Percentiles rank a stretch among this genome's conserved stretches.
Conservation (phyloP, 2,888 invertebrate genomes). For the Archips xylosteana region DNA sequence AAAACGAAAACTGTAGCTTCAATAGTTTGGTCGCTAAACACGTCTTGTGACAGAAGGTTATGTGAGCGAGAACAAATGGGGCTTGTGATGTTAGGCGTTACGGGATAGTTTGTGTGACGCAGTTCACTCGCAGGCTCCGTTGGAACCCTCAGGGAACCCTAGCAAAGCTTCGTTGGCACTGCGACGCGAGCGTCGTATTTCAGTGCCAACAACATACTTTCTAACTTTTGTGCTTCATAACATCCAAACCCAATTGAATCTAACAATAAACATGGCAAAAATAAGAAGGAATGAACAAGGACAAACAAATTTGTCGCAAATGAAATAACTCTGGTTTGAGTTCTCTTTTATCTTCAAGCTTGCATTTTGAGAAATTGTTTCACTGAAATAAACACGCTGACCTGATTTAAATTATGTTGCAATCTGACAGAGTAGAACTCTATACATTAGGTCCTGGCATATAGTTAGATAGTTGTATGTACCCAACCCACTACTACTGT, state of each 20-base stretch:
- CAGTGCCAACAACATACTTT: neutral
- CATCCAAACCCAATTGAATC: neutral
- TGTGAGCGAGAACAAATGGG: too few species aligned
- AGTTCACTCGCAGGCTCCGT: too few species aligned
- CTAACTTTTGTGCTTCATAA: neutral
- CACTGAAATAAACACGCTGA: constrained; percentile 27
- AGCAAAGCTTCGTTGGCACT: too few species aligned
- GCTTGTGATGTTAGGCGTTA: too few species aligned
- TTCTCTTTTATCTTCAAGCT: neutral
- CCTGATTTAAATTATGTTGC: constrained; percentile 39
- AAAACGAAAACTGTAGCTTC: too few species aligned
- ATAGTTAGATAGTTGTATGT: neutral
- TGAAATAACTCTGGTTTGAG: neutral
- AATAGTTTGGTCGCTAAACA: too few species aligned
- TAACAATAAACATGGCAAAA: constrained; percentile 2
- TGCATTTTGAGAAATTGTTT: neutral
- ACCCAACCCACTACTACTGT: too few species aligned
- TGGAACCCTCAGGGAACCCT: too few species aligned
- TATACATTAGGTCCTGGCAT: neutral
- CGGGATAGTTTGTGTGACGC: too few species aligned
- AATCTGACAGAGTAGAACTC: constrained; percentile 7
- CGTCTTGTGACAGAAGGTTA: too few species aligned
- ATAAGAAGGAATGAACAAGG: constrained; percentile 6
- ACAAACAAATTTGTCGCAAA: constrained; percentile 1
- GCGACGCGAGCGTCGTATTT: neutral